Conservation (phyloP, 2,113 vertebrate genomes). For the Herpailurus yagouaroundi region DNA sequence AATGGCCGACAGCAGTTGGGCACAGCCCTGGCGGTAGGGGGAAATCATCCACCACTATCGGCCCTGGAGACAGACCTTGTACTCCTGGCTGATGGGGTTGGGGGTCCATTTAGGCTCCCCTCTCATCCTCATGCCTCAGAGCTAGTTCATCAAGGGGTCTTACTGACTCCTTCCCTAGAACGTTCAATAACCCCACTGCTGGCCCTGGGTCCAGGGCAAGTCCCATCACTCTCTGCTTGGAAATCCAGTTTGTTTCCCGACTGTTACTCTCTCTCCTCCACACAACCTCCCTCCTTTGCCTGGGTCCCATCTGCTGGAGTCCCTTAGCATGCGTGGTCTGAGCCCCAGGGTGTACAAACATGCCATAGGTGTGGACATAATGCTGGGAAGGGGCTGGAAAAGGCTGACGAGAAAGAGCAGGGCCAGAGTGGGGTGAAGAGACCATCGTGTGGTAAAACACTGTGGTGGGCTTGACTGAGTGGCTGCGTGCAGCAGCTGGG, state of each 20-base stretch:
- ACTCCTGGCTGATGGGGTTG: accelerated
- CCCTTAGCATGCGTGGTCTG: not conserved
- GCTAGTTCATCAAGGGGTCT: not conserved
- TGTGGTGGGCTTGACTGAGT: not conserved
- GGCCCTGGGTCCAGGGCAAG: not conserved
- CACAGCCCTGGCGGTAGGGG: not conserved
- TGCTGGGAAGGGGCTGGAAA: not conserved
- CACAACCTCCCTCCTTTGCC: not conserved
- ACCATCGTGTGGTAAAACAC: not conserved
- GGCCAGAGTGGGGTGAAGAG: not conserved
- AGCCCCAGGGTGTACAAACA: not conserved
- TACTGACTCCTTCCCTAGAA: not conserved
- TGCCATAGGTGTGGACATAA: not conserved
- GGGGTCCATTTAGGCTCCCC: not conserved
- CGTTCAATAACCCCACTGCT: not conserved
- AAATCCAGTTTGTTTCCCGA: slow-evolving; percentile 1
- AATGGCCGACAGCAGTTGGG: not conserved
- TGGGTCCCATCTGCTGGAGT: not conserved
- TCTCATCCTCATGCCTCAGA: not conserved
- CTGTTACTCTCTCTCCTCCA: not conserved
- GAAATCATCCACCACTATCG: not conserved
- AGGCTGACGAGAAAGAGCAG: not conserved
- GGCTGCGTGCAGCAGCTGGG: not conserved
- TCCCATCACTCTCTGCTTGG: not conserved
- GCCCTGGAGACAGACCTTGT: not conserved